A percentile compares a stretch with the other conserved stretches of the same genome.
phyloP scores from a whole-genome alignment of 1,140 invertebrate genomes.

The Laupala kohalensis region DNA sequence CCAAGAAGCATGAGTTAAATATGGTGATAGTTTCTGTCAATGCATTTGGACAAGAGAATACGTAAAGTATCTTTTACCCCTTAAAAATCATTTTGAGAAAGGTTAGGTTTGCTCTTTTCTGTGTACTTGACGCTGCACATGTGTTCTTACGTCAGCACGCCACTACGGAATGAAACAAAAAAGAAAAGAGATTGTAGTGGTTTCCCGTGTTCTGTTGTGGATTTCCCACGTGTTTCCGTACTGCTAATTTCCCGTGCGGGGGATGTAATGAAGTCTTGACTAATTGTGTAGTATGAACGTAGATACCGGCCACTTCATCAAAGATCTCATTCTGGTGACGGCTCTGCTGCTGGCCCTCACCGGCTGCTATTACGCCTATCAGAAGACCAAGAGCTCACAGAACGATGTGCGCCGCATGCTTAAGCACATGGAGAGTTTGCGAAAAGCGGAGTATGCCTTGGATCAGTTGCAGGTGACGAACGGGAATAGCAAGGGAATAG shows the following conservation, averaged over 20 bases:
- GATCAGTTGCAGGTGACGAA: constrained; percentile 68
- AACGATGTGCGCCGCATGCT: constrained; percentile 76
- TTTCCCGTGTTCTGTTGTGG: too few species aligned
- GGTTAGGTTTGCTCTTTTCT: too few species aligned
- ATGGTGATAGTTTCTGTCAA: too few species aligned
- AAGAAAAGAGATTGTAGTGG: too few species aligned
- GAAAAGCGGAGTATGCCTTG: constrained; percentile 75
- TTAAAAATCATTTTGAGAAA: too few species aligned
- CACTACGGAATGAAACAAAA: too few species aligned
- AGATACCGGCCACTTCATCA: constrained; percentile 65
- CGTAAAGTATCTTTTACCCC: too few species aligned
- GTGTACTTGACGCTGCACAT: not conserved
- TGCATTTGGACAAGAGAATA: too few species aligned
- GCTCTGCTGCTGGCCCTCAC: constrained; percentile 68
- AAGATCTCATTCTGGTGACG: constrained; percentile 75
- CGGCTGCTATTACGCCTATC: constrained; percentile 81
- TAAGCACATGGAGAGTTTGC: constrained; percentile 82
- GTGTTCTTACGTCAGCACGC: not conserved
- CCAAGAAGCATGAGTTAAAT: too few species aligned
- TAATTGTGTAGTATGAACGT: not conserved
- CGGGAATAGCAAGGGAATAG: too few species aligned
- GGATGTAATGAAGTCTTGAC: not conserved
- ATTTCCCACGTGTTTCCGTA: not conserved
- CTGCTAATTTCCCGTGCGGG: not conserved
- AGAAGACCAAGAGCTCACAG: constrained; percentile 76